These are phyloP conservation scores for Lates calcarifer DNA, from an alignment of 2,113 vertebrate genomes.

Conservation along the genomic window DNA sequence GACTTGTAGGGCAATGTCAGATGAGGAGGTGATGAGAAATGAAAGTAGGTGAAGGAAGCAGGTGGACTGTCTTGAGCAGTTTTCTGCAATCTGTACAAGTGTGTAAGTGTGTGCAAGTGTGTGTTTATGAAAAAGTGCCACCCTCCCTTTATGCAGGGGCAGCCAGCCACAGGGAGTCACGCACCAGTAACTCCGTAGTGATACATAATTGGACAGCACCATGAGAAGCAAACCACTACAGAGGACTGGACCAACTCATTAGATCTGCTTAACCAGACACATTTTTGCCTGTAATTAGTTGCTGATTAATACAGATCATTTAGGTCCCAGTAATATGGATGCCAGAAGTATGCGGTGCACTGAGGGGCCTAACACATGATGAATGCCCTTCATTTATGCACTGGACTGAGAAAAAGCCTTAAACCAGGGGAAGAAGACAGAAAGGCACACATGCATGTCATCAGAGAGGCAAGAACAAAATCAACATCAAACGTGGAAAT, in stretches of 20 bases:
- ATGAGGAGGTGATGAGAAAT: slow-evolving; percentile 40
- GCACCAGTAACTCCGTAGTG: slow-evolving; percentile 55
- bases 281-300: slow-evolving; percentile 68
- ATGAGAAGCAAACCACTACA: slow-evolving; percentile 49
- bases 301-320: slow-evolving; percentile 71
- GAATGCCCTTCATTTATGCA: slow-evolving; percentile 47
- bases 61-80: slow-evolving; percentile 28
- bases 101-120: slow-evolving; percentile 1
- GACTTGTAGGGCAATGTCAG: slow-evolving; percentile 26
- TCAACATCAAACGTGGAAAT: slow-evolving; percentile 13
- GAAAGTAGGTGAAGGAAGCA: slow-evolving; percentile 28
- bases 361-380: slow-evolving; percentile 25
- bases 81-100: background rate
- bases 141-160: slow-evolving; percentile 16
- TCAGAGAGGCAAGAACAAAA: slow-evolving; percentile 20
- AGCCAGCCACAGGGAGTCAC: slow-evolving; percentile 60
- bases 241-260: slow-evolving; percentile 62
- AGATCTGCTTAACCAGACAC: slow-evolving; percentile 70
- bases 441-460: slow-evolving; percentile 37
- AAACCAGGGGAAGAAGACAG: slow-evolving; percentile 3
- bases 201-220: slow-evolving; percentile 58
- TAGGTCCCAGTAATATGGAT: slow-evolving; percentile 46
- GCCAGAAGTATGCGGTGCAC: slow-evolving; percentile 11
- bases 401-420: slow-evolving; percentile 25
- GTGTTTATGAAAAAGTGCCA: slow-evolving; percentile 10